Percentiles rank a stretch among this genome's conserved stretches.
These are phyloP conservation scores for Chlorocebus sabaeus DNA, from an alignment of 2,113 vertebrate species.

Conservation along the genomic window DNA sequence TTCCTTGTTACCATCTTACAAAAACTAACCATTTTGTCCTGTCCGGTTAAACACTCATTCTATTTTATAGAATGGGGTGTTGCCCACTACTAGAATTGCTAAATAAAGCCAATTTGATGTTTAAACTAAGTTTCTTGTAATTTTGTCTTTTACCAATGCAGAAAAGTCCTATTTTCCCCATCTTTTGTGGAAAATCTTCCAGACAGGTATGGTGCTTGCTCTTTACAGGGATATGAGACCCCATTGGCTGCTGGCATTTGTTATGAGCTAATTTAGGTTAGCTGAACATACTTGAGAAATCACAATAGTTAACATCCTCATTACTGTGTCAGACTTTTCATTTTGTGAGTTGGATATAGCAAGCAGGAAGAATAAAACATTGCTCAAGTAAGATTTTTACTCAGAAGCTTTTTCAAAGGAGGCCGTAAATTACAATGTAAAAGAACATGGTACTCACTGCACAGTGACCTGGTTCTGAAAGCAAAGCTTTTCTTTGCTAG, in stretches of 20 bases:
- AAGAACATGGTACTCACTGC: neutral
- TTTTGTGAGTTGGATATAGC: neutral
- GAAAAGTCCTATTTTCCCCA: neutral
- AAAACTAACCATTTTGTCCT: neutral
- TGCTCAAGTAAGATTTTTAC: neutral
- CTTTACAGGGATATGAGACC: neutral
- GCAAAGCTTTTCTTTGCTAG: conserved; percentile 1
- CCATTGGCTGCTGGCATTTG: neutral
- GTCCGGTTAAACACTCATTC: neutral
- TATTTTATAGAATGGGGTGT: neutral
- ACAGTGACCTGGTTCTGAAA: neutral
- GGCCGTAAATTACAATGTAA: neutral
- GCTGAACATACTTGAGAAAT: neutral
- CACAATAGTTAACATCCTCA: neutral
- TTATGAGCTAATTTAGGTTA: neutral
- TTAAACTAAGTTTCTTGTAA: neutral
- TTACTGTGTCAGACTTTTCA: conserved; percentile 23
- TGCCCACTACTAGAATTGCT: neutral
- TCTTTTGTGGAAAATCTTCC: neutral
- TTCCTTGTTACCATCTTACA: neutral
- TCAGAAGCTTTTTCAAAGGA: conserved; percentile 33
- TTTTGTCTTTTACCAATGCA: neutral
- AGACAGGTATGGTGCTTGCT: neutral
- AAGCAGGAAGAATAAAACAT: conserved; percentile 34
- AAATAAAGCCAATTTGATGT: neutral